Percentiles rank a stretch among this genome's conserved stretches.
Conservation (phyloP, 2,888 invertebrate species). For the Morpho deidamia region DNA sequence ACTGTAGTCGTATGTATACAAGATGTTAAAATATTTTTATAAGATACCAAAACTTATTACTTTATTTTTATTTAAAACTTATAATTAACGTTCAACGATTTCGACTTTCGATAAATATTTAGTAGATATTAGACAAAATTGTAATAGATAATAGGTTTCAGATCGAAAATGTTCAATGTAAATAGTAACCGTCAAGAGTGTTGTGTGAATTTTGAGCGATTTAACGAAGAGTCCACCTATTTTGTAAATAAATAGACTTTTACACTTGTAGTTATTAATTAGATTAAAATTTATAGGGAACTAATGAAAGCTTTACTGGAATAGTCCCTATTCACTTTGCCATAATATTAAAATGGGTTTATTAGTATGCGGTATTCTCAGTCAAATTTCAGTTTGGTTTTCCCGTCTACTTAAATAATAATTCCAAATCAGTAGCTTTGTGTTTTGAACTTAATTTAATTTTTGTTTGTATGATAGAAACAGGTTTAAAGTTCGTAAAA, state of each 20-base stretch:
- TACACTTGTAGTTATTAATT: slow-evolving; percentile 58
- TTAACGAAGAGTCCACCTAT: slow-evolving; percentile 77
- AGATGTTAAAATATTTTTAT: slow-evolving; percentile 49
- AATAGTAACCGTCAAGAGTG: slow-evolving; percentile 45
- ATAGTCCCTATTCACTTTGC: slow-evolving; percentile 32
- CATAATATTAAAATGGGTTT: slow-evolving; percentile 39
- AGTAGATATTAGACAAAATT: slow-evolving; percentile 1
- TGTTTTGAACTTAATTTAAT: no score
- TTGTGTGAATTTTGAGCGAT: slow-evolving; percentile 66
- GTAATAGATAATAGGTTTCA: slow-evolving; percentile 20
- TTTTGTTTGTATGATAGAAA: no score
- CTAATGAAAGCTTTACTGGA: slow-evolving; percentile 67
- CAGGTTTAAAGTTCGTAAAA: no score
- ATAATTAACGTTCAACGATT: slow-evolving; percentile 12
- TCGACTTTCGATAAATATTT: slow-evolving; percentile 2
- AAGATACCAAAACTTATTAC: slow-evolving; percentile 54
- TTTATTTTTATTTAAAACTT: slow-evolving; percentile 26
- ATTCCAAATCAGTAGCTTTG: not conserved
- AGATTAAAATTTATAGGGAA: slow-evolving; percentile 39
- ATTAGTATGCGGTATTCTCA: not conserved
- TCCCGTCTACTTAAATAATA: not conserved
- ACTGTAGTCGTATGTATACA: slow-evolving; percentile 18
- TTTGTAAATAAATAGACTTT: slow-evolving; percentile 74
- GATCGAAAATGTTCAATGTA: slow-evolving; percentile 25
- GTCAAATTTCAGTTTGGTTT: not conserved